A percentile compares a stretch with the other conserved stretches of the same genome.
phyloP scores from a whole-genome alignment of 2,888 invertebrate genomes.

The Leucania comma region DNA sequence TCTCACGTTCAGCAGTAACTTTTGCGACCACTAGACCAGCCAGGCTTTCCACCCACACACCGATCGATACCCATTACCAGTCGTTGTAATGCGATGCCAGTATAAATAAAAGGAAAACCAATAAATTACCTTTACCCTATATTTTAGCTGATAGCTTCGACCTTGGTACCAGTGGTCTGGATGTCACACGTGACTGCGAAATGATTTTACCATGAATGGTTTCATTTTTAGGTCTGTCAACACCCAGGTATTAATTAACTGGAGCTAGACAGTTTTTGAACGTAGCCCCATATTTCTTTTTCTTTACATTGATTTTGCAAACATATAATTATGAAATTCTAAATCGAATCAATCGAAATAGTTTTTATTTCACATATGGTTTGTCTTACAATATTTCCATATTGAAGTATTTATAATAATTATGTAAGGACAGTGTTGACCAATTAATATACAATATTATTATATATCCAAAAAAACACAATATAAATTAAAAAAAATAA shows the following conservation, averaged over 20 bases:
- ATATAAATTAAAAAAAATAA: too few species aligned
- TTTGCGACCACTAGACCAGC: neutral
- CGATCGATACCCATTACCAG: conserved; percentile 19
- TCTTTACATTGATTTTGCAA: conserved; percentile 1
- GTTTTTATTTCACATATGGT: too few species aligned
- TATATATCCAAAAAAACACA: too few species aligned
- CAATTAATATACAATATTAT: too few species aligned
- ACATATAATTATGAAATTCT: too few species aligned
- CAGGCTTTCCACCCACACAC: neutral
- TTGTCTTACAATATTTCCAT: too few species aligned
- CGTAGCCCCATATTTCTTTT: too few species aligned
- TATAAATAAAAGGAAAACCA: conserved; percentile 34
- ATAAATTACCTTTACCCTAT: conserved; percentile 35
- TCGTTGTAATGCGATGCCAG: neutral
- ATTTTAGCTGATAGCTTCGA: conserved; percentile 33
- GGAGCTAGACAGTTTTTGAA: neutral
- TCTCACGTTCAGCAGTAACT: neutral
- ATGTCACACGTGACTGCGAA: conserved; percentile 9
- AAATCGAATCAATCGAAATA: too few species aligned
- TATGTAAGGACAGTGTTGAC: too few species aligned
- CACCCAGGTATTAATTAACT: neutral
- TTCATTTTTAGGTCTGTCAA: neutral
- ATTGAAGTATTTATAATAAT: too few species aligned
- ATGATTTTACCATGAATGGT: neutral
- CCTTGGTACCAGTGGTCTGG: conserved; percentile 39